Conservation (phyloP, 1,140 invertebrate species). For the Heterodera schachtii region DNA sequence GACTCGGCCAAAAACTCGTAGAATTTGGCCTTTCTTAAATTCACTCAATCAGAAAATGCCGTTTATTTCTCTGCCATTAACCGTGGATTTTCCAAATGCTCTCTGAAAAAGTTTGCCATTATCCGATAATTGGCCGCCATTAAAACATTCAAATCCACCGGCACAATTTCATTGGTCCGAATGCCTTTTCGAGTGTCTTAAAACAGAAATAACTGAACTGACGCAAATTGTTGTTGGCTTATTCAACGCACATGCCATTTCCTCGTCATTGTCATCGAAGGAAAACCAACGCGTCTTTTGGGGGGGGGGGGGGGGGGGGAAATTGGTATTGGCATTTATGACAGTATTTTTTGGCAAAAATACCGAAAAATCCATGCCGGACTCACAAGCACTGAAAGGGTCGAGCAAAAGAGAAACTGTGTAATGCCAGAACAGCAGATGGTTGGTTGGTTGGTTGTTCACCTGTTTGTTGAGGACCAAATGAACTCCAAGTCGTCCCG, state of each 20-base stretch:
- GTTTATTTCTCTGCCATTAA: constrained; percentile 62
- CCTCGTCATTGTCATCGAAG: neutral
- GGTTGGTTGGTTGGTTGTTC: neutral
- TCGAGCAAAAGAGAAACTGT: neutral
- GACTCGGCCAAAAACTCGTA: constrained; percentile 24
- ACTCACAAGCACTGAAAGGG: constrained; percentile 43
- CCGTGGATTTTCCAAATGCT: constrained; percentile 10
- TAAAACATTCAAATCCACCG: constrained; percentile 83
- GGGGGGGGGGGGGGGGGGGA: too few species aligned
- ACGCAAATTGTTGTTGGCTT: too few species aligned
- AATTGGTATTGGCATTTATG: constrained; percentile 13
- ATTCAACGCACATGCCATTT: neutral
- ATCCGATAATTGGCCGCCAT: constrained; percentile 79
- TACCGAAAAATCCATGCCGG: constrained; percentile 74
- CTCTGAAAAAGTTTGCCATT: constrained; percentile 70
- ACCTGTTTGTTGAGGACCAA: constrained; percentile 39
- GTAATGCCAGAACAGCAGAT: neutral
- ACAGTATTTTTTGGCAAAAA: constrained; percentile 77
- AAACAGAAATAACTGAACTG: neutral
- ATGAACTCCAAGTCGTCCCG: constrained; percentile 10
- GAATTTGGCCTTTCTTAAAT: constrained; percentile 71
- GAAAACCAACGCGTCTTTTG: constrained; percentile 15
- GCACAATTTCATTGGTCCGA: constrained; percentile 71
- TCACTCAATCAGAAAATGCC: neutral
- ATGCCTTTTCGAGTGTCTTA: constrained; percentile 8